Evolutionary conservation across 2,797 vertebrate species (phyloP).

Genomic region (Muraenolepis orangiensis): DNA sequence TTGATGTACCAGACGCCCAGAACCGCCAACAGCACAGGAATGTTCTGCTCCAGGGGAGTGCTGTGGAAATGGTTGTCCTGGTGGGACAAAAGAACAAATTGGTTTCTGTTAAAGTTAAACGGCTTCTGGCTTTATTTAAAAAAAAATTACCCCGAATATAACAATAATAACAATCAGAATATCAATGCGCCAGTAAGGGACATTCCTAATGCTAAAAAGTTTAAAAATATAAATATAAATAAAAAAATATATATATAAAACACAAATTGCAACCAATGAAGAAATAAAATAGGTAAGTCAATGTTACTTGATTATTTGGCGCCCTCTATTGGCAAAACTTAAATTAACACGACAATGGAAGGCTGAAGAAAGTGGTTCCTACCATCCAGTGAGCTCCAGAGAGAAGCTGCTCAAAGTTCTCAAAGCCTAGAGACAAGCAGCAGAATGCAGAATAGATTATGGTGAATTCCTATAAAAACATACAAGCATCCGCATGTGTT

Average conservation of each 20-base stretch:
- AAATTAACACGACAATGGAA: neutral
- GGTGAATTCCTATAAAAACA: neutral
- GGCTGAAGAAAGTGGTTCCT: slow-evolving; percentile 39
- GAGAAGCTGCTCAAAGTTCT: slow-evolving; percentile 91
- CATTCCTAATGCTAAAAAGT: neutral
- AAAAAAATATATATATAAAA: neutral
- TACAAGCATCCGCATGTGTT: neutral
- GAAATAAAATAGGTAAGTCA: neutral
- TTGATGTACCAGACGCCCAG: slow-evolving; percentile 94
- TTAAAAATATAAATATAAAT: neutral
- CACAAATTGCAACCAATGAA: neutral
- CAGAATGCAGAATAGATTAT: neutral
- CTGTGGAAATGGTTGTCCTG: slow-evolving; percentile 89
- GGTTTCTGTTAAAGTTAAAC: neutral
- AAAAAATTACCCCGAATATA: neutral
- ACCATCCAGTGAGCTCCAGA: slow-evolving; percentile 98
- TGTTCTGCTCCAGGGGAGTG: slow-evolving; percentile 80
- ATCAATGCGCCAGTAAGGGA: neutral
- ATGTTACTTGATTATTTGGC: neutral
- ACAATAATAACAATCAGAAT: too few relatives aligned
- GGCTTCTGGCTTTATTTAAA: neutral
- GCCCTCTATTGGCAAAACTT: neutral
- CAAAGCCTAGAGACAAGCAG: slow-evolving; percentile 78
- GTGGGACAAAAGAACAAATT: neutral
- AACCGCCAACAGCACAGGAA: slow-evolving; percentile 82